Percentiles rank a stretch among this genome's conserved stretches.
Conservation (phyloP, 2,113 vertebrate genomes). For the Amia ocellicauda region DNA sequence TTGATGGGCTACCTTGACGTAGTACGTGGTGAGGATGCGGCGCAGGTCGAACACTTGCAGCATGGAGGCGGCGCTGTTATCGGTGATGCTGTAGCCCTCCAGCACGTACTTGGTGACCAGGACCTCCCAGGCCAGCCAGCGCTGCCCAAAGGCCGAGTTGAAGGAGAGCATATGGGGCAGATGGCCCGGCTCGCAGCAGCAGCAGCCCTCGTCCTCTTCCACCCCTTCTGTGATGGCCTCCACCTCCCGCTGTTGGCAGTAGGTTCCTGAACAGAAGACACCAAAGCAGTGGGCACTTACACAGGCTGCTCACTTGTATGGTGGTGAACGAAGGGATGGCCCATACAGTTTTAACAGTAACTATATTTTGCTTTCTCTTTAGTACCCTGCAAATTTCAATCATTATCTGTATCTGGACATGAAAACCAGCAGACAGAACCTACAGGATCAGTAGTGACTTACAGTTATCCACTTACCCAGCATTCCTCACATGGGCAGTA, state of each 20-base stretch:
- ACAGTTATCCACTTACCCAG: too few species aligned
- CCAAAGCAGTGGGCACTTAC: too few species aligned
- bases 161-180: constrained; percentile 81
- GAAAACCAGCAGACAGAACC: too few species aligned
- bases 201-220: constrained; percentile 84
- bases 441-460: too few species aligned
- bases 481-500: too few species aligned
- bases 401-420: too few species aligned
- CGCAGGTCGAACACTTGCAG: constrained; percentile 84
- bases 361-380: too few species aligned
- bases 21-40: constrained; percentile 82
- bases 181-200: constrained; percentile 83
- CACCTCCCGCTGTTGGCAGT: constrained; percentile 83
- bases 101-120: constrained; percentile 82
- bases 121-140: constrained; percentile 86
- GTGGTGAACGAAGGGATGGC: too few species aligned
- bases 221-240: constrained; percentile 85
- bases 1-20: constrained; percentile 68
- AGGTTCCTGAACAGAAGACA: constrained; percentile 66
- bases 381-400: too few species aligned
- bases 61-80: constrained; percentile 85
- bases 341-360: too few species aligned
- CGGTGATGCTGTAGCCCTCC: constrained; percentile 85
- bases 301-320: too few species aligned
- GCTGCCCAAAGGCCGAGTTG: constrained; percentile 80